phyloP scores from a whole-genome alignment of 2,888 invertebrate genomes.

The Pecten maximus region DNA sequence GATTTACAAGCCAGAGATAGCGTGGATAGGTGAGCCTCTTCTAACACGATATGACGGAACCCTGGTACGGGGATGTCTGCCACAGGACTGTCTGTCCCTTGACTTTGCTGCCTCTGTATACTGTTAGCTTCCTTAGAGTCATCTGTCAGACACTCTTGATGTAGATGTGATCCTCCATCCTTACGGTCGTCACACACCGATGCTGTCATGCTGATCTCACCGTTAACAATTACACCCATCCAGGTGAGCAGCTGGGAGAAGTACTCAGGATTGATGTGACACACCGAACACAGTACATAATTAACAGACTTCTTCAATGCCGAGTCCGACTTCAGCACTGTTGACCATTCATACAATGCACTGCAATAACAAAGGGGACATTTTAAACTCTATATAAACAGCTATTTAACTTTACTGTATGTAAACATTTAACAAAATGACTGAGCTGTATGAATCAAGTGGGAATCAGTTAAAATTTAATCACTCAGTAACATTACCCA shows the following conservation, averaged over 20 bases:
- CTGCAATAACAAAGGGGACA: conserved; percentile 76
- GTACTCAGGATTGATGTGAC: conserved; percentile 90
- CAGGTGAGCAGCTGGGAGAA: conserved; percentile 89
- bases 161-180: conserved; percentile 76
- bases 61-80: conserved; percentile 65
- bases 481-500: no score
- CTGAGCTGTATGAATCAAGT: no score
- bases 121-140: conserved; percentile 81
- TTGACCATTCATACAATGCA: conserved; percentile 90
- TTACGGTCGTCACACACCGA: conserved; percentile 86
- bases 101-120: conserved; percentile 51
- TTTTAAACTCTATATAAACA: no score
- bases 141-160: conserved; percentile 82
- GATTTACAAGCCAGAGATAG: conserved; percentile 92
- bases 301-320: conserved; percentile 92
- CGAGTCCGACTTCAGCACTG: conserved; percentile 87
- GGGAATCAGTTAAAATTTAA: no score
- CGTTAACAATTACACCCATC: conserved; percentile 84
- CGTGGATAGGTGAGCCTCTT: conserved; percentile 87
- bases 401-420: no score
- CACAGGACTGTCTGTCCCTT: conserved; percentile 54
- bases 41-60: conserved; percentile 74
- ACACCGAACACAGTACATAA: conserved; percentile 92
- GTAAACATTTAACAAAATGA: no score
- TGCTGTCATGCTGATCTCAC: conserved; percentile 83